A percentile compares a stretch with the other conserved stretches of the same genome.
These are phyloP conservation scores for Saguinus midas DNA, from an alignment of 2,113 vertebrate species.

Conservation along the genomic window DNA sequence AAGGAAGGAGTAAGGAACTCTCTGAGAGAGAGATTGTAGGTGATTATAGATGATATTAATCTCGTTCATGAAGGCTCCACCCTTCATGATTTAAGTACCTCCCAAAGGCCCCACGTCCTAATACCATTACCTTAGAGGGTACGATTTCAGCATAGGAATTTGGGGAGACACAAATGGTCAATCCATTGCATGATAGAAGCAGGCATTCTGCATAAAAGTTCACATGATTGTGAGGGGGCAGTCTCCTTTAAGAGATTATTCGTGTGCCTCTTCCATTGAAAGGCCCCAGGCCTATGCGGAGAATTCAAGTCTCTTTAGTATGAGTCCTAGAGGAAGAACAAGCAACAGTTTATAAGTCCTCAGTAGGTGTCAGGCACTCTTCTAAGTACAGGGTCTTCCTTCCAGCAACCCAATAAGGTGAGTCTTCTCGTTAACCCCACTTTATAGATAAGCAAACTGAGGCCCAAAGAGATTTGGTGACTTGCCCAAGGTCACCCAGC, in stretches of 20 bases:
- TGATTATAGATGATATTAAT: neutral
- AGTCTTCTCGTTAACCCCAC: no score
- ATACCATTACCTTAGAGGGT: neutral
- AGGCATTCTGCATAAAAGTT: rapidly evolving
- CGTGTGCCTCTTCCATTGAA: neutral
- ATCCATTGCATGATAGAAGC: no score
- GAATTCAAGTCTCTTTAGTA: neutral
- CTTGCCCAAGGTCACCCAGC: neutral
- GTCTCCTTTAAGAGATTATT: neutral
- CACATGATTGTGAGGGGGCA: neutral
- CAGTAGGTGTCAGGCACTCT: neutral
- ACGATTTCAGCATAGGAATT: neutral
- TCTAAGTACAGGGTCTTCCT: neutral
- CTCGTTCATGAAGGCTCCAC: neutral
- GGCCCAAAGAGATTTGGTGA: neutral
- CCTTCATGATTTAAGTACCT: neutral
- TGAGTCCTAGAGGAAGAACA: neutral
- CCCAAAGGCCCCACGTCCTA: no score
- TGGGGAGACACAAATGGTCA: neutral
- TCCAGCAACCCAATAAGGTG: neutral
- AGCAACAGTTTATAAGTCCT: neutral
- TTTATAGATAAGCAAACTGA: neutral
- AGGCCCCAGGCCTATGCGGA: neutral
- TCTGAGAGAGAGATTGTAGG: no score
- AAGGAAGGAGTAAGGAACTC: neutral